Conservation (phyloP, 2,113 vertebrate genomes). For the Lepus americanus region DNA sequence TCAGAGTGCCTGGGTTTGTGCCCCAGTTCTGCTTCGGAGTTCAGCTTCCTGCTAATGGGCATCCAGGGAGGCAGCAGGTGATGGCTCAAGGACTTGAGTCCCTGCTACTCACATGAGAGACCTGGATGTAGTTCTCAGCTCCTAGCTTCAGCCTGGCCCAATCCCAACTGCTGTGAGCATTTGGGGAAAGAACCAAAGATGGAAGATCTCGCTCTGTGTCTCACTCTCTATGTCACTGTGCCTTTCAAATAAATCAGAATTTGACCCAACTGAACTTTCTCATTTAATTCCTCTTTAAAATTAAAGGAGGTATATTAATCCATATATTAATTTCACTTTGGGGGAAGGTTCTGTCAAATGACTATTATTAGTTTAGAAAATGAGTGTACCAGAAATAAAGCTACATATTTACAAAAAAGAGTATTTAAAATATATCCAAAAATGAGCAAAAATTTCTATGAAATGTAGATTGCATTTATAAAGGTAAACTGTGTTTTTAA, state of each 20-base stretch:
- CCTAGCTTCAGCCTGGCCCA: too few species aligned
- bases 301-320: conserved; percentile 33
- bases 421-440: background rate
- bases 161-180: too few species aligned
- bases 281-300: conserved; percentile 52
- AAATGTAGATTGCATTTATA: conserved; percentile 18
- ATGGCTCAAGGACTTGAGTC: too few species aligned
- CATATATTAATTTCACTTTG: conserved; percentile 12
- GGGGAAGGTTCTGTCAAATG: background rate
- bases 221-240: too few species aligned
- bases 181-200: too few species aligned
- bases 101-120: too few species aligned
- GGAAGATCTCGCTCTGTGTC: too few species aligned
- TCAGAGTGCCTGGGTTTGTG: too few species aligned
- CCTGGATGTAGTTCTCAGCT: too few species aligned
- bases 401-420: conserved; percentile 31
- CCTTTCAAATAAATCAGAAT: background rate
- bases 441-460: conserved; percentile 18
- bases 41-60: too few species aligned
- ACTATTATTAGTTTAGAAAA: conserved; percentile 49
- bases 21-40: too few species aligned
- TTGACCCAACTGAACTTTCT: conserved; percentile 46
- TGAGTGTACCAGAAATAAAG: conserved; percentile 18
- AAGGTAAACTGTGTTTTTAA: conserved; percentile 10
- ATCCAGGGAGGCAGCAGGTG: too few species aligned